Base-by-base conservation (phyloP, 2,888 invertebrate species). In the Melanchra persicariae region DNA sequence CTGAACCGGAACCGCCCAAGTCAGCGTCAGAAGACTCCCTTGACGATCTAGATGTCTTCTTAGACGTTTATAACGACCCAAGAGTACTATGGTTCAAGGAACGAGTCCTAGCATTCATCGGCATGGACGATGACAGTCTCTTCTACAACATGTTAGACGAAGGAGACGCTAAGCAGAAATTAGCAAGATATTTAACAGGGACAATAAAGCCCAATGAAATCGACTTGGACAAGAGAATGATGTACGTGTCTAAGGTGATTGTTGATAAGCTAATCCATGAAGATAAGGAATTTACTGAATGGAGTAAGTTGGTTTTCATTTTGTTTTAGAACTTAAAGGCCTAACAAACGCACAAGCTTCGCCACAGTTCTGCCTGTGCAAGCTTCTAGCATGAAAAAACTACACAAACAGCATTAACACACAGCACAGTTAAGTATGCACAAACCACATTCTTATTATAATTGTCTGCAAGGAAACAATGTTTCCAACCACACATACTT, bases 201-300 rank as follows among this genome's bases (percentile, higher is more conserved):
- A 88, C 92, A 0, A 70, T 93, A 34, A 86, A 88, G 51, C 90
- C 91, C 0, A 91, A 93, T 77, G 95, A 96, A 58, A 78, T 90
- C 52, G 83, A 89, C 0, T 86, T 97, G 52, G 96, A 97, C 24
- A 97, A 96, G 74, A 96, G 96, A 85, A 93, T 97, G 26, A 95
- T 98, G 83, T 97, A 96, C 85, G 95, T 98, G 22, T 96, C 97
- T 86, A 97, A 97, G 88, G 97, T 97, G 1, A 97, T 97, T 83
- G 97, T 97, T 63, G 98, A 97, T 85, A 97, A 97, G 88, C 93
- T 98, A 12, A 95, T 96, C 68, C 93, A 96, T 87, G 96, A 97
- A 24, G 98, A 98, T 87, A 97, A 97, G 88, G 98, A 98, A 91
- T 97, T 98, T 74, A 96, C 97, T 82, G 97, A 98, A 93, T 97